Evolutionary conservation across 2,113 vertebrate species (phyloP).

Genomic region (Mus pahari): DNA sequence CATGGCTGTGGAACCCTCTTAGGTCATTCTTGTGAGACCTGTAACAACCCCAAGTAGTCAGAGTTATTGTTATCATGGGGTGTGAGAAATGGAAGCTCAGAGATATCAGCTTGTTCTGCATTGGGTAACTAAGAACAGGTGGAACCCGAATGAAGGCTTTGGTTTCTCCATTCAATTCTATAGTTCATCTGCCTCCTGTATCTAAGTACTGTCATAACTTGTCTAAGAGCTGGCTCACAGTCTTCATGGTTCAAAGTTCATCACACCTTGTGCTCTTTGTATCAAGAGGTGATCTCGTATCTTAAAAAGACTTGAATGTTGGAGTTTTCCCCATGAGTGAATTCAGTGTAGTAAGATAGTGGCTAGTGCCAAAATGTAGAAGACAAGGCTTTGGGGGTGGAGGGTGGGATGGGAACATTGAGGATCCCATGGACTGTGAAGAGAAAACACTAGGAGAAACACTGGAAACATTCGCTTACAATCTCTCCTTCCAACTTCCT

Average conservation of each 20-base stretch:
- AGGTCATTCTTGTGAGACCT: background rate
- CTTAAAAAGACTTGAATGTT: background rate
- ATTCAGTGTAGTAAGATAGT: background rate
- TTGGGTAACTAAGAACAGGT: background rate
- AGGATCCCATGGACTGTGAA: background rate
- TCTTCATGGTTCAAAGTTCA: background rate
- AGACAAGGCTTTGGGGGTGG: accelerated
- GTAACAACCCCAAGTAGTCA: no score
- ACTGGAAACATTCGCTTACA: no score
- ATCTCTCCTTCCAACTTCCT: background rate
- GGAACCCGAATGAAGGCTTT: accelerated
- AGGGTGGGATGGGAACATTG: accelerated
- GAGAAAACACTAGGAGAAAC: background rate
- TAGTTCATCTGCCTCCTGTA: no score
- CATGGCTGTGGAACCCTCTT: background rate
- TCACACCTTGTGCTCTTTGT: background rate
- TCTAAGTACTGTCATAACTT: background rate
- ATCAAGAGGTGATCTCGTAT: background rate
- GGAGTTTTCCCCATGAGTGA: background rate
- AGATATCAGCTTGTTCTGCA: accelerated
- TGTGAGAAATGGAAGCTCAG: background rate
- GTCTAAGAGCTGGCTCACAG: background rate
- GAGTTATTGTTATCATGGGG: background rate
- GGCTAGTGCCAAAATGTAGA: no score
- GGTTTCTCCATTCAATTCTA: background rate